phyloP scores from a whole-genome alignment of 2,797 vertebrate species.

The Melanotaenia boesemani region DNA sequence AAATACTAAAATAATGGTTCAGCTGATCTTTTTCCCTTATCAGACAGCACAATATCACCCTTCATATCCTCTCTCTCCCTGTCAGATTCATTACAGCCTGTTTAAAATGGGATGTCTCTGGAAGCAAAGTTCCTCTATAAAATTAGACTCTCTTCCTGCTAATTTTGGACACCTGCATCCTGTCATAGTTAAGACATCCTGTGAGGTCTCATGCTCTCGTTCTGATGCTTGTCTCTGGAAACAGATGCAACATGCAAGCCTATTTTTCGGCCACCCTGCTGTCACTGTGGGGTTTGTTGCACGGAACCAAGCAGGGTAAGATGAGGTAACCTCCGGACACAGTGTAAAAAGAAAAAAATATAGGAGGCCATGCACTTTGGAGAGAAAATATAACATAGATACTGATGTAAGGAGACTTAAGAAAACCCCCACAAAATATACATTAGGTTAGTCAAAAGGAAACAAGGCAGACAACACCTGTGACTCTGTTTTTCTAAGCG shows the following conservation, averaged over 20 bases:
- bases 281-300: slow-evolving; percentile 37
- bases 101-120: slow-evolving; percentile 38
- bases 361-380: neutral
- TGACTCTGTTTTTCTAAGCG: slow-evolving; percentile 37
- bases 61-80: slow-evolving; percentile 6
- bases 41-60: slow-evolving; percentile 1
- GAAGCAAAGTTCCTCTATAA: slow-evolving; percentile 57
- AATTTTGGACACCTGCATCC: slow-evolving; percentile 79
- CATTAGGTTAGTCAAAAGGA: slow-evolving; percentile 3
- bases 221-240: slow-evolving; percentile 56
- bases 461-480: slow-evolving; percentile 20
- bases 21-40: neutral
- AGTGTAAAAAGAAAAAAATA: neutral
- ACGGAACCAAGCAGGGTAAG: neutral
- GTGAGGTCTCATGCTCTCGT: slow-evolving; percentile 60
- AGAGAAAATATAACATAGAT: neutral
- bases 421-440: neutral
- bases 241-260: slow-evolving; percentile 47
- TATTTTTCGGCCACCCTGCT: slow-evolving; percentile 32
- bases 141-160: slow-evolving; percentile 74
- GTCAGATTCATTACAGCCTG: neutral
- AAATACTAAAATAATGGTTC: neutral
- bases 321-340: slow-evolving; percentile 34
- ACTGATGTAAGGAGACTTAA: neutral
- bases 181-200: slow-evolving; percentile 74